Evolutionary conservation across 2,113 vertebrate genomes (phyloP), one percentile per base, ranked within the genome.

Genomic region (Eidolon helvum): DNA sequence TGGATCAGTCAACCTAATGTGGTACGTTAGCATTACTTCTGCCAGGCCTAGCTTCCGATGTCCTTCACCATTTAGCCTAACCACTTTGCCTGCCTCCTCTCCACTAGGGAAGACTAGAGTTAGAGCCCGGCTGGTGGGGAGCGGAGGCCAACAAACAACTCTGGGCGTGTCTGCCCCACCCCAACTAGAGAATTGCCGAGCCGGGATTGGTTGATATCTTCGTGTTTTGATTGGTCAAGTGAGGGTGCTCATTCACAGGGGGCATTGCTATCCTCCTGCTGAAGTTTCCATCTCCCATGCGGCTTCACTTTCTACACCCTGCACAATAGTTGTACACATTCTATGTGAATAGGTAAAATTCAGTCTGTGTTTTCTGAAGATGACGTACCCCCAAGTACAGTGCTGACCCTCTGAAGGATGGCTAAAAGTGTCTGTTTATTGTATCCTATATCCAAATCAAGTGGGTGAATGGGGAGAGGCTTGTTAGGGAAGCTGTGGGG

Each of bases 191-290:
- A 87, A 50, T 53, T 18, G 84, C 83, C 6, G 74, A 50, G 83
- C 69, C 30, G 26, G 84, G 96, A 94, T 97, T 97, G 96, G 97
- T 22, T 43, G 95, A 26, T 8, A 50, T 28, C 24, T 50, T 66
- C 86, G 50, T 12, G 55, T 69, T 86, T 68, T 93, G 94, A 96
- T 96, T 95, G 97, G 97, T 5, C 40, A 11, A 40, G 15, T 43
- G 40, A 2, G 48, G 35, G 68, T 9, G 72, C 48, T 92, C 87
- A n/a, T 94, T 95, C 96, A 35, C 50, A 0, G 14, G 5, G 24
- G 22, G 43, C 59, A 0, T 8, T 21, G 66, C 90, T 57, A 5
- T 14, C 2, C 61, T 26, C 7, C 5, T 0, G 33, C 50, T 1
- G 63, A 43, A 85, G 63, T 57, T 57, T 22, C 4, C 8, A 16